Base-by-base conservation (phyloP, 2,113 vertebrate species). In the Gambusia holbrooki region DNA sequence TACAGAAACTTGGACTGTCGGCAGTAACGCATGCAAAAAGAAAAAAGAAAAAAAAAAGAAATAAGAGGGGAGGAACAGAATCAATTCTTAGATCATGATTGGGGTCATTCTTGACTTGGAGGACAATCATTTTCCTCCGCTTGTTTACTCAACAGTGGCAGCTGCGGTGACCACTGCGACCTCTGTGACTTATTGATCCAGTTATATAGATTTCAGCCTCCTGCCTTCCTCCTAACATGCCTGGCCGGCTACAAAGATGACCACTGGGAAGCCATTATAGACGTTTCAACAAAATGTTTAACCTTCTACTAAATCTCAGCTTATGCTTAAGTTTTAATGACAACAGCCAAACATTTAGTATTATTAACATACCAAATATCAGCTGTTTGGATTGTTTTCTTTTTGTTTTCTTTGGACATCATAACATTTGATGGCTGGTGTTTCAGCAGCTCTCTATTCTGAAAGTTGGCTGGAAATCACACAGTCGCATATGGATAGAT, bases 141-240 rank as follows among this genome's bases (percentile, higher is more conserved):
- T 86, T 84, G 88, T 92, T 90, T 89, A 76, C 73, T 76, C 83
- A 83, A 79, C 82, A 84, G 81, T 84, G 76, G 79, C 85, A 81
- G 74, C 80, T 77, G 65, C 69, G 70, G 60, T 82, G 78, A 80
- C 77, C 72, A 54, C 65, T 66, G 32, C 77, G 80, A 88, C 86
- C 85, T 74, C 79, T 73, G 72, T 84, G 82, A 90, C 90, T 80
- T 83, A 91, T 93, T 85, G 85, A 88, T 90, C 80, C 58, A 40
- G 40, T 75, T 25, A 1, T 84, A 91, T 89, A 72, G 89, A 88
- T 88, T 81, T 81, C 66, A 84, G 27, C 62, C 82, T 73, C 74
- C 77, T 64, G 63, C 74, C 71, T 76, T 73, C 69, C 60, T 84
- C 76, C 77, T 85, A 87, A 84, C 88, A 90, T 81, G 87, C 88